Evolutionary conservation across 2,888 invertebrate genomes (phyloP), one percentile per base, ranked within the genome.

Genomic region (Mythimna albipuncta): DNA sequence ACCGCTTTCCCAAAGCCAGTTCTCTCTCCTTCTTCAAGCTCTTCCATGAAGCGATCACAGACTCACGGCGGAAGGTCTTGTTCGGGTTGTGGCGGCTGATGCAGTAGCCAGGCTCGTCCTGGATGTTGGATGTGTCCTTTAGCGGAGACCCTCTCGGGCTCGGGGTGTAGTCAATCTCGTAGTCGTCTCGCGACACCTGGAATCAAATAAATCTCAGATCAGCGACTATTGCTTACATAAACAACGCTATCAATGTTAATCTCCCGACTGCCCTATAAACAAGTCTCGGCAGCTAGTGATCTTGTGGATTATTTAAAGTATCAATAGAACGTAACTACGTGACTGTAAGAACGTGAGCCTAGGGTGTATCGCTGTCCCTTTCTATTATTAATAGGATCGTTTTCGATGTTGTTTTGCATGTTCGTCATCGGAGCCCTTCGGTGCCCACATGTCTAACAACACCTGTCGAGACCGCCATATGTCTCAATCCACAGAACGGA

Each of bases 11-110:
- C 54, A 96, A 86, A 68, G 96, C 96, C 76, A 92, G 93, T 76
- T 96, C 96, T 9, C 96, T 91, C 79, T 96, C 96, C 75, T 96
- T 96, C 87, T 96, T 96, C 87, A 96, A 86, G 82, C 91, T 95
- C 82, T 94, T 96, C 96, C 96, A 96, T 0, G 96, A 96, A 41
- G 96, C 96, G 35, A 96, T 96, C 52, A 96, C 96, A 2, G 96
- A 94, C 85, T 96, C 96, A 13, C 96, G 89, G 2, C 96, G 93
- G 89, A 96, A 96, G 47, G 96, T 96, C 88, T 93, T 96, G 89
- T 96, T 96, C 0, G 96, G 96, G 76, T 96, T 96, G 89, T 96
- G 96, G n/a, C 96, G 93, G 87, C 96, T 96, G 87, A 96, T 95
- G 88, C 91, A 92, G 88, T 93, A 96, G 2, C 93, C 88, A 63